These are phyloP conservation scores for Scaptomyza pallida DNA, from an alignment of 1,140 invertebrate genomes.

Conservation along the genomic window DNA sequence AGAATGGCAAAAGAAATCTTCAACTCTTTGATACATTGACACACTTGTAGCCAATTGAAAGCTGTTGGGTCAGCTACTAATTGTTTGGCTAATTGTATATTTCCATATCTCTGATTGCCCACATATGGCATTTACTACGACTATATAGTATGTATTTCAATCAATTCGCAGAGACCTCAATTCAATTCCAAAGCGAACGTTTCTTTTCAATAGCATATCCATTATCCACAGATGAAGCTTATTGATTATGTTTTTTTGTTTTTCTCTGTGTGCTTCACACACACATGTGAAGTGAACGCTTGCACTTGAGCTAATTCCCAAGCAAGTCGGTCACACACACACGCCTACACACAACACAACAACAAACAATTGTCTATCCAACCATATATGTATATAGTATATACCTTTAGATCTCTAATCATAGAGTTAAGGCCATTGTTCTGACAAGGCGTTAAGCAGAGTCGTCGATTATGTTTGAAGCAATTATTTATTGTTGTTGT, in stretches of 20 bases:
- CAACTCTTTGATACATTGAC: neutral
- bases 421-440: conserved; percentile 56
- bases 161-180: conserved; percentile 39
- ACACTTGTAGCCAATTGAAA: neutral
- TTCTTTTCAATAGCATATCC: conserved; percentile 63
- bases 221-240: conserved; percentile 50
- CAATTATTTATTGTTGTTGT: conserved; percentile 60
- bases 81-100: conserved; percentile 35
- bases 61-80: neutral
- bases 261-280: too few relatives aligned
- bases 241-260: conserved; percentile 46
- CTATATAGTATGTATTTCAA: conserved; percentile 22
- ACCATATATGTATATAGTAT: conserved; percentile 16
- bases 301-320: conserved; percentile 73
- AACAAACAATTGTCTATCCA: conserved; percentile 27
- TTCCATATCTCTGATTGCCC: conserved; percentile 42
- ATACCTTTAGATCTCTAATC: conserved; percentile 38
- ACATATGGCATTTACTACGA: conserved; percentile 13
- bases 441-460: conserved; percentile 79
- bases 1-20: neutral
- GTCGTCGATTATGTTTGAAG: conserved; percentile 55
- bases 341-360: conserved; percentile 55
- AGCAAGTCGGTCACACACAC: conserved; percentile 56
- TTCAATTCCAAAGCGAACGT: conserved; percentile 27
- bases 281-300: conserved; percentile 44